A percentile compares a stretch with the other conserved stretches of the same genome.
phyloP scores from a whole-genome alignment of 2,888 invertebrate genomes.

The Cerastis rubricosa region DNA sequence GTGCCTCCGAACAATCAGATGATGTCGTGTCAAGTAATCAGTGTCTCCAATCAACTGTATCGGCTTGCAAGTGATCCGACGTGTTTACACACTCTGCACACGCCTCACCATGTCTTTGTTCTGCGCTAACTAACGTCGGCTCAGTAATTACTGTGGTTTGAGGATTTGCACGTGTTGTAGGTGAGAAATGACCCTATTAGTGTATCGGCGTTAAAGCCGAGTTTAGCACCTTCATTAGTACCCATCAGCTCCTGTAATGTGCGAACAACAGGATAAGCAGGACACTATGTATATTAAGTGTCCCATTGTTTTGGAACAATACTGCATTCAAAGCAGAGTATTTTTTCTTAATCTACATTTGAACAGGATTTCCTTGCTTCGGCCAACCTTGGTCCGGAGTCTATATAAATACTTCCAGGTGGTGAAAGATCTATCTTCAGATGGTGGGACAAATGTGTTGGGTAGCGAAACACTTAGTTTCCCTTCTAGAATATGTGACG shows the following conservation, averaged over 20 bases:
- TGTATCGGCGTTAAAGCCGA: not conserved
- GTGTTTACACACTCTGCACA: conserved; percentile 29
- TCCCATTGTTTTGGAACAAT: not conserved
- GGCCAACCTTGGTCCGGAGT: not conserved
- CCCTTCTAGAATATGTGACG: not conserved
- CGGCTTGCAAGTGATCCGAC: conserved; percentile 22
- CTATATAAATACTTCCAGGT: not conserved
- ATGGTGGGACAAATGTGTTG: not conserved
- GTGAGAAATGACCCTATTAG: not conserved
- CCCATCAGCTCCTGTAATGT: not conserved
- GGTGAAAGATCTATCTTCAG: not conserved
- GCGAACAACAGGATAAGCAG: not conserved
- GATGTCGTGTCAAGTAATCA: conserved; percentile 13
- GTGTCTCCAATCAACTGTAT: conserved; percentile 26
- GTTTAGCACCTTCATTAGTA: not conserved
- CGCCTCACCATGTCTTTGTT: conserved; percentile 23
- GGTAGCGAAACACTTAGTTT: not conserved
- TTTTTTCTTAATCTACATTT: not conserved
- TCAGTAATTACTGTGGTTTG: not conserved
- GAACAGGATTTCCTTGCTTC: not conserved
- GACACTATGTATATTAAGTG: not conserved
- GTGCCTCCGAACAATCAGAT: conserved; percentile 6
- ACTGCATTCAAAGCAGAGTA: not conserved
- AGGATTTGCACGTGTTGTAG: not conserved
- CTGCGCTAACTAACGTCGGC: conserved; percentile 12